phyloP scores from a whole-genome alignment of 2,113 vertebrate species.

The Girardinichthys multiradiatus region DNA sequence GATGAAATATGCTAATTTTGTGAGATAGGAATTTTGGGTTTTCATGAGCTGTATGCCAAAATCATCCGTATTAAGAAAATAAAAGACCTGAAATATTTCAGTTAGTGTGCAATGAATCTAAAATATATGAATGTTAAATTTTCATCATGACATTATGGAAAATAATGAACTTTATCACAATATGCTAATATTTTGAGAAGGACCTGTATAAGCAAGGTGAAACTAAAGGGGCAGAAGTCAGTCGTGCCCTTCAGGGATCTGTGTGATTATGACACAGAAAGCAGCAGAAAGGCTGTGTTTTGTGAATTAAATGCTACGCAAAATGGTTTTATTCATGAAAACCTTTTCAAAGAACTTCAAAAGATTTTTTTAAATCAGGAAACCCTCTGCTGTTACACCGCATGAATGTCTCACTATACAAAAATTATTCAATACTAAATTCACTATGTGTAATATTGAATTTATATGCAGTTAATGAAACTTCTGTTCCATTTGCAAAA shows the following conservation, averaged over 20 bases:
- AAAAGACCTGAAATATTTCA: no score
- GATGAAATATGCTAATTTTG: no score
- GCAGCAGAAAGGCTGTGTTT: conserved; percentile 3
- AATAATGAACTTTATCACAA: no score
- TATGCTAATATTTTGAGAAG: no score
- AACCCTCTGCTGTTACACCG: neutral
- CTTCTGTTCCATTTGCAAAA: conserved; percentile 26
- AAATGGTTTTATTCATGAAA: conserved; percentile 7
- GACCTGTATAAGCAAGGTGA: conserved; percentile 11
- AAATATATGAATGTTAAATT: no score
- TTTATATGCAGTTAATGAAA: conserved; percentile 18
- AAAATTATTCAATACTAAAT: neutral
- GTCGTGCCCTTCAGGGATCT: conserved; percentile 22
- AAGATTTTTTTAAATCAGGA: neutral
- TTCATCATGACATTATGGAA: no score
- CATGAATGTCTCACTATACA: neutral
- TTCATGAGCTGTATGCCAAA: no score
- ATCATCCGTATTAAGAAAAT: no score
- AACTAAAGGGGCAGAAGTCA: conserved; percentile 24
- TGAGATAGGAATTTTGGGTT: no score
- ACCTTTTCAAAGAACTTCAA: neutral
- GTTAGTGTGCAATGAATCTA: no score
- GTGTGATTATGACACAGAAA: conserved; percentile 18
- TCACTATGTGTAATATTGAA: neutral
- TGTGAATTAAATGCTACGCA: neutral